phyloP scores from a whole-genome alignment of 2,113 vertebrate genomes.

The Machaerirhynchus nigripectus region DNA sequence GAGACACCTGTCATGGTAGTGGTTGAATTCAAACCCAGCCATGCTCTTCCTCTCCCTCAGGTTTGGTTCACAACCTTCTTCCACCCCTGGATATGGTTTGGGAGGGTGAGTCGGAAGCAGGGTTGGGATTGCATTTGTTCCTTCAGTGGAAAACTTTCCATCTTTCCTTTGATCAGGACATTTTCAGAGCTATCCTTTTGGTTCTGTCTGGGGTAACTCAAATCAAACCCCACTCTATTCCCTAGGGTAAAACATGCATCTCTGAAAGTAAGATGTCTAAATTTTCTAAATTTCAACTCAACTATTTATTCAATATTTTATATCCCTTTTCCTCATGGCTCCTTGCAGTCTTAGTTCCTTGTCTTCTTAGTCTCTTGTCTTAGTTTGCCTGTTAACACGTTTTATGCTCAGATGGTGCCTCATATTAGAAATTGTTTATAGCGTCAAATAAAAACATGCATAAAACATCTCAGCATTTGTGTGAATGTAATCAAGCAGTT shows the following conservation, averaged over 20 bases:
- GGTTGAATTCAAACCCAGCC: neutral
- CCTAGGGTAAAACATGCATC: neutral
- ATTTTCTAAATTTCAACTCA: neutral
- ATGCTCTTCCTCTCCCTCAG: neutral
- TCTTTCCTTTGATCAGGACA: neutral
- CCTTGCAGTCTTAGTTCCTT: neutral
- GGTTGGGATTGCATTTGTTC: neutral
- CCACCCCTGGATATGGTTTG: neutral
- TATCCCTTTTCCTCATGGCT: neutral
- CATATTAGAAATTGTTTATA: neutral
- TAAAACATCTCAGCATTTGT: neutral
- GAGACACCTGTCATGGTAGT: neutral
- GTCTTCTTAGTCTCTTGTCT: neutral
- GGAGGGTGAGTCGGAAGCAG: rapidly evolving
- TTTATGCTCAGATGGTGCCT: neutral
- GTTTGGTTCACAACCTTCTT: neutral
- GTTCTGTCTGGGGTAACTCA: neutral
- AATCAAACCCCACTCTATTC: neutral
- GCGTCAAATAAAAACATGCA: neutral
- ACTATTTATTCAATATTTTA: neutral
- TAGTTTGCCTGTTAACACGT: neutral
- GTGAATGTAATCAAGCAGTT: neutral
- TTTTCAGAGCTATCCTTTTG: neutral
- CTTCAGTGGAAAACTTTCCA: neutral
- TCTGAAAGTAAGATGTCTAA: neutral